Evolutionary conservation across 1,140 invertebrate species (phyloP).

Genomic region (Sycobia sp.): DNA sequence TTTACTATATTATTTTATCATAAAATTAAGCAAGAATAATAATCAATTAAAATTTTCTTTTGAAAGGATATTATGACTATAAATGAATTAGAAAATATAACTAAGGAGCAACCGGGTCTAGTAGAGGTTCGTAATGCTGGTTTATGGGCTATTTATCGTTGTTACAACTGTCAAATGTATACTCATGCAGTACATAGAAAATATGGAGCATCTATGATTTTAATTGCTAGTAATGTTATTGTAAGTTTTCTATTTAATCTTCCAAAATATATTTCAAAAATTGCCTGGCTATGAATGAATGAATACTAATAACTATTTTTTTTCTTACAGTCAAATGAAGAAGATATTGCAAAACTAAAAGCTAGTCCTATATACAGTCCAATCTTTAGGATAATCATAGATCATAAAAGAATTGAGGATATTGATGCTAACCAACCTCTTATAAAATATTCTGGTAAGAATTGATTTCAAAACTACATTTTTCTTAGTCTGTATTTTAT

Average conservation of each 20-base stretch:
- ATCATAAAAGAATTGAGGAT: conserved; percentile 45
- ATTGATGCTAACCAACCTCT: conserved; percentile 45
- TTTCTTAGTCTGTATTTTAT: neutral
- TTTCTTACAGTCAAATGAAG: conserved; percentile 45
- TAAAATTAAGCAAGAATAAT: too few species aligned
- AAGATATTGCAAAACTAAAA: conserved; percentile 53
- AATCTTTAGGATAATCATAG: conserved; percentile 57
- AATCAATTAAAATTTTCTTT: conserved; percentile 15
- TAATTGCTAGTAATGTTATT: conserved; percentile 58
- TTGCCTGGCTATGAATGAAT: too few species aligned
- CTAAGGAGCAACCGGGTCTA: conserved; percentile 58
- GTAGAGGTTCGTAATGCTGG: conserved; percentile 58
- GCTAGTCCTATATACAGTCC: conserved; percentile 52
- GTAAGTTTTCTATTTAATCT: too few species aligned
- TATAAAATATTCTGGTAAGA: conserved; percentile 54
- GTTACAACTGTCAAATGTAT: conserved; percentile 58
- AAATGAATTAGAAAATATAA: conserved; percentile 56
- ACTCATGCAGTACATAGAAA: conserved; percentile 63
- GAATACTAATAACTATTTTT: too few species aligned
- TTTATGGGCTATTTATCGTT: conserved; percentile 60
- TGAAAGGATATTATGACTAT: conserved; percentile 53
- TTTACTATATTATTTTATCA: too few species aligned
- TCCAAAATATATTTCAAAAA: too few species aligned
- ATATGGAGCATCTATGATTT: conserved; percentile 58
- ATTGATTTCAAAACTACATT: conserved; percentile 6